Evolutionary conservation across 1,140 invertebrate genomes (phyloP).

Genomic region (Sinonovacula constricta): DNA sequence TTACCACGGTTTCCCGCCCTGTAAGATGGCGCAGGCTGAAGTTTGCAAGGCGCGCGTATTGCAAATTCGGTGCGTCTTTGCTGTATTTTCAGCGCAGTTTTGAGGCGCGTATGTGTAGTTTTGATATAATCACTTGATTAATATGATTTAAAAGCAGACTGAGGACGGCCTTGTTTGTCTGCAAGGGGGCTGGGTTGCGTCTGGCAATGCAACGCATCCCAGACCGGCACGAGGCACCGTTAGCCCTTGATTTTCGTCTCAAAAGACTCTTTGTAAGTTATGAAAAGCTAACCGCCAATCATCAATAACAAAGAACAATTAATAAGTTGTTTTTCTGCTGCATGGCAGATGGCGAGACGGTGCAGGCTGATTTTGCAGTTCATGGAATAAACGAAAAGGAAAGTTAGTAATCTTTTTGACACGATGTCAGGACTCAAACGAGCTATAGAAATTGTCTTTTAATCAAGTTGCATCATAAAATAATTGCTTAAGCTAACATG

Average conservation of each 20-base stretch:
- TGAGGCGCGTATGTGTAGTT: background rate
- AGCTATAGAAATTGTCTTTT: conserved; percentile 51
- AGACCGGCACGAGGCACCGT: conserved; percentile 33
- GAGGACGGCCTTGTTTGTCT: background rate
- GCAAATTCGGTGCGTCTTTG: conserved; percentile 10
- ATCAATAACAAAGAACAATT: conserved; percentile 65
- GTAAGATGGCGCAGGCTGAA: conserved; percentile 36
- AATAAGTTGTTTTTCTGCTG: conserved; percentile 62
- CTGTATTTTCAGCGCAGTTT: background rate
- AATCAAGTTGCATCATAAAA: conserved; percentile 57
- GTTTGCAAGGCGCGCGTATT: conserved; percentile 45
- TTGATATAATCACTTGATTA: conserved; percentile 7
- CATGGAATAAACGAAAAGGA: conserved; percentile 51
- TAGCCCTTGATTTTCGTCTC: conserved; percentile 29
- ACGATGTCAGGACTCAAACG: conserved; percentile 46
- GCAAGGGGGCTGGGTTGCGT: conserved; percentile 4
- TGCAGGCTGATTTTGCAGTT: conserved; percentile 51
- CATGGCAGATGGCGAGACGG: conserved; percentile 58
- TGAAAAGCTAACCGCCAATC: conserved; percentile 63
- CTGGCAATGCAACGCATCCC: conserved; percentile 40
- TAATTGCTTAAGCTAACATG: conserved; percentile 50
- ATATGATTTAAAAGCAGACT: background rate
- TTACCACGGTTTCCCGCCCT: conserved; percentile 28
- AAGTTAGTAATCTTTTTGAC: conserved; percentile 53
- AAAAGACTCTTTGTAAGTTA: conserved; percentile 56